Conservation (phyloP, 2,797 vertebrate genomes). For the Pipistrellus kuhlii region DNA sequence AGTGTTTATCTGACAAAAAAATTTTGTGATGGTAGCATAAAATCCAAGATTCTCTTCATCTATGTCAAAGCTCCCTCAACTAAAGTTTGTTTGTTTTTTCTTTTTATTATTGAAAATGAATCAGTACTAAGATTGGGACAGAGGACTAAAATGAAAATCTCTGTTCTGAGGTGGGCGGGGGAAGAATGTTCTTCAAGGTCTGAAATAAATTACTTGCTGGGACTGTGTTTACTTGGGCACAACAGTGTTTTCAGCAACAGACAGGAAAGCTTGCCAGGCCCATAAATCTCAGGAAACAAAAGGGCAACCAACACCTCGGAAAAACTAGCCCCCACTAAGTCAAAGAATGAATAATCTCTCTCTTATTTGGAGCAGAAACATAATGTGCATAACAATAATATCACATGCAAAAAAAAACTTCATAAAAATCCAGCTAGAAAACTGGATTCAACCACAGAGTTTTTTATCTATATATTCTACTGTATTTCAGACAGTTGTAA, state of each 20-base stretch:
- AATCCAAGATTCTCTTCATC: slow-evolving; percentile 16
- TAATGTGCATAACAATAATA: slow-evolving; percentile 27
- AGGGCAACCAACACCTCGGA: slow-evolving; percentile 1
- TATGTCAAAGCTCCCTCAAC: slow-evolving; percentile 46
- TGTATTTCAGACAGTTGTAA: neutral
- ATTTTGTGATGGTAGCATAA: neutral
- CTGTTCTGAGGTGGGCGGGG: slow-evolving; percentile 1
- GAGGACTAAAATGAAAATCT: slow-evolving; percentile 60
- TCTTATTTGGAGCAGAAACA: neutral
- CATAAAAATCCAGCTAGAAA: neutral
- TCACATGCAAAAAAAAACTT: neutral
- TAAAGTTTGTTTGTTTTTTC: neutral
- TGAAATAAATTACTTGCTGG: slow-evolving; percentile 79
- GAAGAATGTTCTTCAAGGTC: slow-evolving; percentile 15
- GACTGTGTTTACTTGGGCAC: slow-evolving; percentile 63
- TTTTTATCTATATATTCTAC: neutral
- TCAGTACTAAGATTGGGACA: slow-evolving; percentile 50
- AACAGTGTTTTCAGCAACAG: slow-evolving; percentile 77
- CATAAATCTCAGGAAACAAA: slow-evolving; percentile 81
- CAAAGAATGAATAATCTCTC: slow-evolving; percentile 49
- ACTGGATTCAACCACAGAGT: neutral
- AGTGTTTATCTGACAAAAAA: neutral
- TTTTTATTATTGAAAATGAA: slow-evolving; percentile 60
- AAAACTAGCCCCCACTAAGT: slow-evolving; percentile 61
- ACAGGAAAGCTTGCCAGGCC: slow-evolving; percentile 75